phyloP scores from a whole-genome alignment of 2,888 invertebrate species.

The Epirrita christyi region DNA sequence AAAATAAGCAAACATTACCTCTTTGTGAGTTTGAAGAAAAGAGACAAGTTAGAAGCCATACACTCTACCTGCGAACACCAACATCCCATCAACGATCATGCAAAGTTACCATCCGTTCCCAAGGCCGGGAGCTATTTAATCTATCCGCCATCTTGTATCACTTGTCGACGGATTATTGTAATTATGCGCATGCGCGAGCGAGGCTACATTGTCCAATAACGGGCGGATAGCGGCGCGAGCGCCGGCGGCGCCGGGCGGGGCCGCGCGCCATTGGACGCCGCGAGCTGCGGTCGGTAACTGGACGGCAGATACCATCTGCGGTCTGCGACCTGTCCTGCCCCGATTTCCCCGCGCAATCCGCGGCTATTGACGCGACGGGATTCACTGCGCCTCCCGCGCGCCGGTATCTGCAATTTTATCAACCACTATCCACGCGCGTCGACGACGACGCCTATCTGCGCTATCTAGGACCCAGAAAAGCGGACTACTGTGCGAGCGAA shows the following conservation, averaged over 20 bases:
- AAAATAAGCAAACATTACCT: constrained; percentile 4
- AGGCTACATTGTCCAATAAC: constrained; percentile 44
- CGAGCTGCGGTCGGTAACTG: constrained; percentile 1
- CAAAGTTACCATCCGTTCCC: constrained; percentile 51
- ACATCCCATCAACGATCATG: constrained; percentile 29
- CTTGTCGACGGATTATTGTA: constrained; percentile 33
- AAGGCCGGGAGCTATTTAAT: constrained; percentile 27
- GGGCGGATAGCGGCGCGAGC: constrained; percentile 12
- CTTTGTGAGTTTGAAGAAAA: constrained; percentile 7
- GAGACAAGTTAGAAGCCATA: constrained; percentile 13
- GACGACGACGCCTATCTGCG: constrained; percentile 15
- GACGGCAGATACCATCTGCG: neutral
- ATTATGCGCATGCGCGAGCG: constrained; percentile 35
- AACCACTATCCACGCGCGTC: constrained; percentile 9
- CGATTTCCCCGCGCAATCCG: neutral
- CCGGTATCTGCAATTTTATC: too few species aligned
- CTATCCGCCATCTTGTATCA: constrained; percentile 54
- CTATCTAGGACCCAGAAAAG: constrained; percentile 30
- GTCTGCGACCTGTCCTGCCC: neutral
- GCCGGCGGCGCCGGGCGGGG: constrained; percentile 41
- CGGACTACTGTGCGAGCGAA: constrained; percentile 43
- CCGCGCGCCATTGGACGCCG: constrained; percentile 27
- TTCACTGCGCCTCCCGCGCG: constrained; percentile 5
- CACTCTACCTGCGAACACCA: constrained; percentile 4
- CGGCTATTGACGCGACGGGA: constrained; percentile 3